phyloP scores from a whole-genome alignment of 2,888 invertebrate genomes.

The Gymnoscelis rufifasciata region DNA sequence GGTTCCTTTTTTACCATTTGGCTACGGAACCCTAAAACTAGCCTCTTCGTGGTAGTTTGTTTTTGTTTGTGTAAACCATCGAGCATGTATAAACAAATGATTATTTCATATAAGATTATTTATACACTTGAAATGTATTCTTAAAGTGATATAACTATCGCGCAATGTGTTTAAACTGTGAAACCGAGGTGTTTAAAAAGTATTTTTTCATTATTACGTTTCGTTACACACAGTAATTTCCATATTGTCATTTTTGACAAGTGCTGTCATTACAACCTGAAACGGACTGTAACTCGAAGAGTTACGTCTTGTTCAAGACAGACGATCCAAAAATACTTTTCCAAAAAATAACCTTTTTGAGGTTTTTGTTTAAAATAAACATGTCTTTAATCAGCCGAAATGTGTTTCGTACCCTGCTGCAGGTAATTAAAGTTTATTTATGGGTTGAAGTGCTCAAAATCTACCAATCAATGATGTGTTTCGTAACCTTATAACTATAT shows the following conservation, averaged over 20 bases:
- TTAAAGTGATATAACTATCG: too few relatives aligned
- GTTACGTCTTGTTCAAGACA: slow-evolving; percentile 47
- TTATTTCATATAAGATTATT: too few relatives aligned
- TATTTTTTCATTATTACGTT: slow-evolving; percentile 4
- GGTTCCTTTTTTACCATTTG: too few relatives aligned
- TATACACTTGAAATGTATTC: too few relatives aligned
- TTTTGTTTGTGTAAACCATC: too few relatives aligned
- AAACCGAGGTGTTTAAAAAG: neutral
- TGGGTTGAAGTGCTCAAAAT: slow-evolving; percentile 11
- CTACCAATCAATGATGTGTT: slow-evolving; percentile 41
- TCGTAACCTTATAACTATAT: slow-evolving; percentile 51
- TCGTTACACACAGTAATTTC: slow-evolving; percentile 8
- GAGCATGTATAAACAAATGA: too few relatives aligned
- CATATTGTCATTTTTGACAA: slow-evolving; percentile 11
- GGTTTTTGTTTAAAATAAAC: slow-evolving; percentile 33
- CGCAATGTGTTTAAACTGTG: too few relatives aligned
- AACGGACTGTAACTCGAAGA: slow-evolving; percentile 32
- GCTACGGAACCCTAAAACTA: too few relatives aligned
- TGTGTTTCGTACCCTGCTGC: slow-evolving; percentile 58
- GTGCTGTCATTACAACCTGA: slow-evolving; percentile 34
- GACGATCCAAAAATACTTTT: slow-evolving; percentile 59
- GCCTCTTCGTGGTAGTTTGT: too few relatives aligned
- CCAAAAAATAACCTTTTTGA: slow-evolving; percentile 45
- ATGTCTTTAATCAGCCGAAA: slow-evolving; percentile 70
- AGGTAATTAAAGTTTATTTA: slow-evolving; percentile 46